Evolutionary conservation across 2,797 vertebrate species (phyloP).

Genomic region (Ataeniobius toweri): DNA sequence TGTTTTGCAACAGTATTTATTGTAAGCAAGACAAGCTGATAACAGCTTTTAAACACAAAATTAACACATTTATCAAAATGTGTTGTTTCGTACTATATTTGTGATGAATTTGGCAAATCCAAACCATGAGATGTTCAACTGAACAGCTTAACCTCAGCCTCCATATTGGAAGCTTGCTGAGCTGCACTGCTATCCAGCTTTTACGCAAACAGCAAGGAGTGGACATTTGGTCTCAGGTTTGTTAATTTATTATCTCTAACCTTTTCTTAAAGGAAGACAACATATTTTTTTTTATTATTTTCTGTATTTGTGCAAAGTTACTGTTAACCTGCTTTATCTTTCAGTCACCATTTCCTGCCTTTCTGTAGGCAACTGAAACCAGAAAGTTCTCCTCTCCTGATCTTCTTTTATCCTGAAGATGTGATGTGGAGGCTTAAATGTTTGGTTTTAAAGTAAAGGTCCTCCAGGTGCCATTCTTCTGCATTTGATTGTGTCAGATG

Average conservation of each 20-base stretch:
- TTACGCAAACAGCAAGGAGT: neutral
- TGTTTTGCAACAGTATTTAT: neutral
- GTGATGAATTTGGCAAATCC: neutral
- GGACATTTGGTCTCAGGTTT: too few species aligned
- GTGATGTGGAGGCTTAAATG: neutral
- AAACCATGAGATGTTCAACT: neutral
- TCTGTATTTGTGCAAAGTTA: neutral
- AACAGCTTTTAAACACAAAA: neutral
- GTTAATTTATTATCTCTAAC: neutral
- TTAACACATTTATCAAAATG: neutral
- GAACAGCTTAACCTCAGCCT: neutral
- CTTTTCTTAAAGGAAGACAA: neutral
- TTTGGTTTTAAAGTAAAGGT: neutral
- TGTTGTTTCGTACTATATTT: neutral
- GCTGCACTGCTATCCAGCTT: neutral
- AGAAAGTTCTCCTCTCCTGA: neutral
- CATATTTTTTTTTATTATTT: neutral
- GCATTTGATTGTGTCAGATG: conserved; percentile 10
- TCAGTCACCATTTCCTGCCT: neutral
- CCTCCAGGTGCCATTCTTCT: neutral
- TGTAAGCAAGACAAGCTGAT: too few species aligned
- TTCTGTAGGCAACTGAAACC: neutral
- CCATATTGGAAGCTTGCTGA: neutral
- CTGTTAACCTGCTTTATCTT: neutral
- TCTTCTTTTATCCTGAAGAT: neutral